phyloP scores from a whole-genome alignment of 2,797 vertebrate species.

The Danio tinwini region DNA sequence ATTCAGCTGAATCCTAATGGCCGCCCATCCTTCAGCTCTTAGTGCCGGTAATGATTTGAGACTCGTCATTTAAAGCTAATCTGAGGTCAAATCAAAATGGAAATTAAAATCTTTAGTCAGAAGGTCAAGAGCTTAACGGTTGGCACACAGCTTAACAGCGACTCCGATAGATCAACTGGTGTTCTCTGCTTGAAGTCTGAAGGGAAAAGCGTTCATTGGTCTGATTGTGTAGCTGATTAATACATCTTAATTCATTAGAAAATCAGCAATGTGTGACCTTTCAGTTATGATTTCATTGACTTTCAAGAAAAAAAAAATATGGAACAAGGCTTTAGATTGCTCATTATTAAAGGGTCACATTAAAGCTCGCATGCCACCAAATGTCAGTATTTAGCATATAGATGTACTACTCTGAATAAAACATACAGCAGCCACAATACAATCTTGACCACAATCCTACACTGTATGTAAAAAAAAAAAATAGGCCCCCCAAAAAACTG shows the following conservation, averaged over 20 bases:
- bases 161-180: neutral
- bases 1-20: neutral
- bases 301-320: constrained; percentile 29
- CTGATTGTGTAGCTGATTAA: neutral
- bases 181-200: neutral
- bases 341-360: constrained; percentile 5
- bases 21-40: constrained; percentile 26
- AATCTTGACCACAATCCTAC: neutral
- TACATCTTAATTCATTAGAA: neutral
- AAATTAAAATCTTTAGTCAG: constrained; percentile 30
- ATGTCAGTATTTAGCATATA: neutral
- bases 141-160: neutral
- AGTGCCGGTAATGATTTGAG: constrained; percentile 7
- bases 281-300: constrained; percentile 10
- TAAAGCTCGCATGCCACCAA: neutral
- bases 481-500: too few species aligned
- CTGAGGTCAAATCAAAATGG: constrained; percentile 14
- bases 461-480: too few species aligned
- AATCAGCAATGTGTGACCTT: constrained; percentile 30
- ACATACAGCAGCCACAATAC: neutral
- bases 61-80: constrained; percentile 36
- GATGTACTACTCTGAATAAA: neutral
- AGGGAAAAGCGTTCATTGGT: neutral
- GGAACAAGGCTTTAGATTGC: constrained; percentile 4
- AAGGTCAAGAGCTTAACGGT: constrained; percentile 27